Base-by-base conservation (phyloP, 2,888 invertebrate species). In the Trichogramma dendrolimi region DNA sequence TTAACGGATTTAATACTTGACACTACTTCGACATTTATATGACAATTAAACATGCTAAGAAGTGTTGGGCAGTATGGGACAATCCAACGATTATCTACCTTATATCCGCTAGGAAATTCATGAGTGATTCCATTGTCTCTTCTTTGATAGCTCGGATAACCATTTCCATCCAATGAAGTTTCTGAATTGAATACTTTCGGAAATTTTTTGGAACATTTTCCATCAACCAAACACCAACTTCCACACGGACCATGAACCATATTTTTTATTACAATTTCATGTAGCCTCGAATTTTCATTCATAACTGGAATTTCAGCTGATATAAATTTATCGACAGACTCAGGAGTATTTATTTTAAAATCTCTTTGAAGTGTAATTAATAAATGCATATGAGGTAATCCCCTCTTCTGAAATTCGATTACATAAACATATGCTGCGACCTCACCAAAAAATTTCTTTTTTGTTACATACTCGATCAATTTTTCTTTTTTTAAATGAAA, bases 241-340 rank as follows among this genome's bases (percentile, higher is more conserved):
- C 73, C 73, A 66, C 75, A 77, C 60, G 76, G 73, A 52, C 76
- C 74, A 68, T 80, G 74, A 61, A 76, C 71, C 75, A 79, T 76
- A 60, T 72, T 67, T 52, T 68, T 68, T 41, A 60, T 70, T 2
- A 80, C 71, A 41, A 76, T 70, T 6, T 71, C 65, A 66, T 70
- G 66, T 27, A 80, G 65, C 5, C 54, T 51, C 1, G 70, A 69
- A 64, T 75, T 61, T 42, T 44, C 11, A 76, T 73, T 48, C 41
- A 55, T 39, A 27, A 71, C 65, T 8, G 68, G 60, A 8, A 64
- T 62, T 52, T 68, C 62, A 14, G 68, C 60, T 50, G 57, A 8
- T 40, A 53, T 44, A 54, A 56, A 38, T 63, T 41, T 49, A 63
- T 58, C 48, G 58, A 55, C 58, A 41, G 58, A 43, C 48, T 65